These are phyloP conservation scores for Chrysemys picta DNA, from an alignment of 2,113 vertebrate genomes.

Conservation along the genomic window DNA sequence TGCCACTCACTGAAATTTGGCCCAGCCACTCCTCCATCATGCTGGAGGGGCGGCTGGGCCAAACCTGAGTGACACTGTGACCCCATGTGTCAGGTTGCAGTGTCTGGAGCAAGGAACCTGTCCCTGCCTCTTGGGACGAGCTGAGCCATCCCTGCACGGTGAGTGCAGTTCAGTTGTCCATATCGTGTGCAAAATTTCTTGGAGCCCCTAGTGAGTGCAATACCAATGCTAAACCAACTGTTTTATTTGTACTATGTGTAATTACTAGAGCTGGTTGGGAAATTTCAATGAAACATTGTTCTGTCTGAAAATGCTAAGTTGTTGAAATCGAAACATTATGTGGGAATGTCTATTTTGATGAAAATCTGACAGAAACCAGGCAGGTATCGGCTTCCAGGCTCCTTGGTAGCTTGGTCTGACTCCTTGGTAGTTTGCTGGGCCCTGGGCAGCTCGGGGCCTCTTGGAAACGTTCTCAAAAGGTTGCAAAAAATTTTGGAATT, in stretches of 20 bases:
- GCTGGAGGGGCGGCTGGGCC: not conserved
- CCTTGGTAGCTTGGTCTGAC: no score
- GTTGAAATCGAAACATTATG: not conserved
- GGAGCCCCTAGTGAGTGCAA: not conserved
- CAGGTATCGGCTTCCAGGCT: no score
- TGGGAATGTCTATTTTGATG: not conserved
- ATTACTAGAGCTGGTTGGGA: not conserved
- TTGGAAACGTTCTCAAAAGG: no score
- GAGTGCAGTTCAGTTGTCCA: not conserved
- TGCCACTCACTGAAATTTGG: not conserved
- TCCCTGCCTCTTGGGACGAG: no score
- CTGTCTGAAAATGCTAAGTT: not conserved
- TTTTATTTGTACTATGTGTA: not conserved
- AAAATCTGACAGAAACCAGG: not conserved
- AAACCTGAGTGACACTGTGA: not conserved
- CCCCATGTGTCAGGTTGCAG: not conserved
- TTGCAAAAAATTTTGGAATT: not conserved
- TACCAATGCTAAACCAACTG: not conserved
- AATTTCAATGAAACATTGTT: not conserved
- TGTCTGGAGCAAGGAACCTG: not conserved
- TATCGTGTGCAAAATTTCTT: not conserved
- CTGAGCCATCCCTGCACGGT: not conserved
- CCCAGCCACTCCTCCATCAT: not conserved
- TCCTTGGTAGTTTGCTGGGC: no score
- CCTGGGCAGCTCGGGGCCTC: no score